Base-by-base conservation (phyloP, 2,888 invertebrate species). In the Craniophora ligustri region DNA sequence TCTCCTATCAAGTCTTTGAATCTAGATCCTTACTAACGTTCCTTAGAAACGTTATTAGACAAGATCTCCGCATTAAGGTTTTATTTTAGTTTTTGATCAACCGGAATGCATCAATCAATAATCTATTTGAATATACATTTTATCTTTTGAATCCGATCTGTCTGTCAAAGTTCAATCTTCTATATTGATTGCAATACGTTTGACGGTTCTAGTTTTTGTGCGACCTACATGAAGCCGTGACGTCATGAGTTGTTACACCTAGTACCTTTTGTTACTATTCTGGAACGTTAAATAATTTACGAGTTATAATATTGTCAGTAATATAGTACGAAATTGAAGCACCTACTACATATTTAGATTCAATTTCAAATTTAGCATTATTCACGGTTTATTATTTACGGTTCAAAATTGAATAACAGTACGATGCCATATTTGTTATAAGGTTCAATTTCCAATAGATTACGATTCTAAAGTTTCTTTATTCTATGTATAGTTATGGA, bases 161-260 rank as follows among this genome's bases (percentile, higher is more conserved):
- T 34, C 66, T 55, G 69, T 63, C 72, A 55, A 46, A 63, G 66
- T 66, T 72, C 73, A 73, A 61, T 72, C 61, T 64, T 54, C 55
- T 57, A 57, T 64, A 71, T 71, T 63, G 53, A 73, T 67, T 58
- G 58, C 55, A 65, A 57, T 66, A 57, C 51, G 34, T 49, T 50
- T 66, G 59, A 49, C 55, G 54, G 48, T 44, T 45, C 14, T 7
- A 59, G 44, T 69, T 59, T 72, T 55, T 59, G 13, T 57, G 32
- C 21, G 47, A 41, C 58, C 47, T 55, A 72, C 49, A 62, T 62
- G 53, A 44, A 39, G 23, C 38, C 18, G 6, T 59, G 45, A 67
- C 31, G 35, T 40, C 44, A 54, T 15, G 14, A 8, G 8, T 32
- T 36, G 30, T 32, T 21, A 23, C 15, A n/a, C n/a, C n/a, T n/a